Evolutionary conservation across 2,113 vertebrate species (phyloP).

Genomic region (Esox niger): DNA sequence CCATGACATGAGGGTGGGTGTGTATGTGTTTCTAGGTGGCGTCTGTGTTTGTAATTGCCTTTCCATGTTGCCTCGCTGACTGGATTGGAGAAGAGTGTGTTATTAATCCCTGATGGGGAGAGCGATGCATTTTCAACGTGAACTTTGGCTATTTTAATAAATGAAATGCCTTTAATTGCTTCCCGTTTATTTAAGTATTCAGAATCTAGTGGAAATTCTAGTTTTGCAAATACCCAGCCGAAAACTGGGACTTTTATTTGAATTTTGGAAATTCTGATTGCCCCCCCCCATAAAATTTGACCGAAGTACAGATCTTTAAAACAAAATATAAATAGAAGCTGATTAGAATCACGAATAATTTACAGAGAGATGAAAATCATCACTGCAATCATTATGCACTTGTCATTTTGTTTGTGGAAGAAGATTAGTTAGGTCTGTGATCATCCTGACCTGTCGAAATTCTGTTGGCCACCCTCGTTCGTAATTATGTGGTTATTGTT

Average conservation of each 20-base stretch:
- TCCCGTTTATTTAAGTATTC: too few species aligned
- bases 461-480: conserved; percentile 38
- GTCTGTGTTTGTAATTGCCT: not conserved
- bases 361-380: conserved; percentile 8
- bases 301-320: too few species aligned
- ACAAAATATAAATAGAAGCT: too few species aligned
- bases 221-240: too few species aligned
- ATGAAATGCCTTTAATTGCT: too few species aligned
- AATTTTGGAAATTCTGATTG: too few species aligned
- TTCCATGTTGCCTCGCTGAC: too few species aligned
- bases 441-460: conserved; percentile 26
- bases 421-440: conserved; percentile 20
- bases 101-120: not conserved
- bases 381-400: conserved; percentile 21
- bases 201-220: too few species aligned
- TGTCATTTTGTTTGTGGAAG: conserved; percentile 22
- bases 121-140: not conserved
- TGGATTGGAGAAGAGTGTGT: not conserved
- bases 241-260: too few species aligned
- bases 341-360: conserved; percentile 17
- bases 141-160: not conserved
- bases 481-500: conserved; percentile 32
- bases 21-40: not conserved
- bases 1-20: not conserved
- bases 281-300: too few species aligned